Base-by-base conservation (phyloP, 2,797 vertebrate genomes). In the Clarias pachynema region DNA sequence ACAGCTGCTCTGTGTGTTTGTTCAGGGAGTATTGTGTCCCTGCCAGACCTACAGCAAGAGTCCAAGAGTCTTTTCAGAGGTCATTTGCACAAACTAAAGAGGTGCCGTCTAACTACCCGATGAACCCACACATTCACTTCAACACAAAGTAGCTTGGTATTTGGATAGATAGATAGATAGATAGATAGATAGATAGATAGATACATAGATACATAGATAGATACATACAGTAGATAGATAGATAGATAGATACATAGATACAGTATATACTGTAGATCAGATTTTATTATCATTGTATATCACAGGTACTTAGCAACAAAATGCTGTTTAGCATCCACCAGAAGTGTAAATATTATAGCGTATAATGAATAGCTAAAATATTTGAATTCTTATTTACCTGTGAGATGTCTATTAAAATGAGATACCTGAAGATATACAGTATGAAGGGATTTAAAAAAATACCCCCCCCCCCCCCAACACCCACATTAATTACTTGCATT, bases 1-100 rank as follows among this genome's bases (percentile, higher is more conserved):
- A 86, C 72, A 82, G 78, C 34, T 83, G 70, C 37, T 69, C 57
- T 63, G 75, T 29, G 68, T 79, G 53, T 91, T 92, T 89, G 90
- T 90, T 89, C 81, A 83, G 85, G 85, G 85, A 86, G 22, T 86
- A 34, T 73, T 53, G 59, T 73, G 65, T 70, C 74, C 44, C 72
- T 68, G 44, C 79, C 79, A 79, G 77, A 82, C 62, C 66, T 78
- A 49, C 75, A 72, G 65, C 66, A 66, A 53, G 53, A 63, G 65
- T 83, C 81, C 29, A 56, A 66, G 18, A 73, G 18, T 70, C 57
- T 53, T 66, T 70, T 86, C 56, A 70, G 34, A 66, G 44, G 70
- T 86, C 81, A 83, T 79, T 72, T 86, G 40, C 72, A 82, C 85
- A 78, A 68, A 20, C 53, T 65, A 74, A 40, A 60, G 15, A 20